Evolutionary conservation across 1,140 invertebrate genomes (phyloP).

Genomic region (Cotesia typhae): DNA sequence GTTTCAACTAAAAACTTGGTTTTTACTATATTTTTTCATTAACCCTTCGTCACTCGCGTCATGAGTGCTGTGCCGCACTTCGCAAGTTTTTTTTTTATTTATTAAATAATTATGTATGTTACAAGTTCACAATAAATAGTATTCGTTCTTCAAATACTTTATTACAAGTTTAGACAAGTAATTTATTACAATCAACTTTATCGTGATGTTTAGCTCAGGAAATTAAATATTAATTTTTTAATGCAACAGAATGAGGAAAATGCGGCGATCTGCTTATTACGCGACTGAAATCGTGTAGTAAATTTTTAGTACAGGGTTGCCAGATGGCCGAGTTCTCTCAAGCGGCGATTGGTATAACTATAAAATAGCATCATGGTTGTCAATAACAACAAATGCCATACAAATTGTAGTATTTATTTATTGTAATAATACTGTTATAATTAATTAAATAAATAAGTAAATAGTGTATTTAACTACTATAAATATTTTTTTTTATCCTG

Average conservation of each 20-base stretch:
- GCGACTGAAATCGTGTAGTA: constrained; percentile 3
- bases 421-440: constrained; percentile 11
- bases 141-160: constrained; percentile 12
- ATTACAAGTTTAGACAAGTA: no score
- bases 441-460: background rate
- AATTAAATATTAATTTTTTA: constrained; percentile 10
- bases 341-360: constrained; percentile 3
- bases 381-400: background rate
- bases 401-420: constrained; percentile 1
- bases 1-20: no score
- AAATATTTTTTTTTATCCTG: background rate
- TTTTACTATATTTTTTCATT: background rate
- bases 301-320: background rate
- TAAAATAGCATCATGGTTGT: no score
- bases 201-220: constrained; percentile 4
- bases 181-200: constrained; percentile 4
- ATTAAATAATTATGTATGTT: constrained; percentile 1
- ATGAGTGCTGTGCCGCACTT: background rate
- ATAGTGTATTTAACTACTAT: background rate
- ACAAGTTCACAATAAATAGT: constrained; percentile 9
- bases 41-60: background rate
- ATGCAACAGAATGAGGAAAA: constrained; percentile 1
- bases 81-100: constrained; percentile 2
- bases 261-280: constrained; percentile 1
- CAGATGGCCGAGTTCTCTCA: background rate